phyloP scores from a whole-genome alignment of 2,797 vertebrate species.

The Phalloptychus januarius region DNA sequence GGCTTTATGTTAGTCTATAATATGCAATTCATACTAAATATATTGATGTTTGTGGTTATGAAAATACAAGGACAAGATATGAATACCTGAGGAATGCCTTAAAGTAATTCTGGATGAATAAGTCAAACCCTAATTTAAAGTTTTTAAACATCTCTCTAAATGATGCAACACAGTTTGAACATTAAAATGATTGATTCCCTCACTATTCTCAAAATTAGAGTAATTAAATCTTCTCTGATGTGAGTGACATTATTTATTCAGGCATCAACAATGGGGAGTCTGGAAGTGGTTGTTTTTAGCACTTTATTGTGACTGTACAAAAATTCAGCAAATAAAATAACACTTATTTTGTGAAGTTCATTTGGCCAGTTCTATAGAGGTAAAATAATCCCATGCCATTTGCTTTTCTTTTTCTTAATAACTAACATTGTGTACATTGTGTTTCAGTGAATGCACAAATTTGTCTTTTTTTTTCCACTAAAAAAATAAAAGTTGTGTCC shows the following conservation, averaged over 20 bases:
- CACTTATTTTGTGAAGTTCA: conserved; percentile 52
- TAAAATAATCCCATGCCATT: conserved; percentile 41
- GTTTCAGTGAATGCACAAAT: conserved; percentile 40
- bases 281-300: conserved; percentile 34
- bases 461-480: conserved; percentile 4
- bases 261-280: conserved; percentile 1
- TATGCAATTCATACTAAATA: no score
- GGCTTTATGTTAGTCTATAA: no score
- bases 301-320: conserved; percentile 70
- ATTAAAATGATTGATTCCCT: background rate
- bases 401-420: conserved; percentile 4
- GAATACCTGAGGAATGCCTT: background rate
- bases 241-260: background rate
- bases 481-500: conserved; percentile 20
- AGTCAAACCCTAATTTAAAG: background rate
- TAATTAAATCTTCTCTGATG: background rate
- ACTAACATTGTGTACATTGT: conserved; percentile 9
- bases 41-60: no score
- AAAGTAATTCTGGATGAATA: background rate
- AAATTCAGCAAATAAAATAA: conserved; percentile 63
- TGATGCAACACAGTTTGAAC: background rate
- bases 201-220: background rate
- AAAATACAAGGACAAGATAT: background rate
- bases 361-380: conserved; percentile 61
- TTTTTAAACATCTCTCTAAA: background rate